Evolutionary conservation across 2,888 invertebrate species (phyloP), one percentile per base, ranked within the genome.

Genomic region (Drosophila testacea): DNA sequence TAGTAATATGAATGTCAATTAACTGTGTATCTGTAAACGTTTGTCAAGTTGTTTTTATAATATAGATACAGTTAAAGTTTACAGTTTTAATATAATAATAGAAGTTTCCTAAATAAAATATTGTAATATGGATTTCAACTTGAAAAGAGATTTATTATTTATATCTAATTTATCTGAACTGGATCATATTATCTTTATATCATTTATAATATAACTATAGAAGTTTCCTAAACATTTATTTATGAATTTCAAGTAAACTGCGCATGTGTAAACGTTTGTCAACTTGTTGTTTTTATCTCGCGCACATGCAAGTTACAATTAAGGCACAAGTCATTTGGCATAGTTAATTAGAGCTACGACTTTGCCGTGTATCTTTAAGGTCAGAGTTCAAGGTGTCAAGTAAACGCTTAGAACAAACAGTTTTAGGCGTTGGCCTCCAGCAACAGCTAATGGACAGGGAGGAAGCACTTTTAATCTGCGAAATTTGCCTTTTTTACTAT

Each of bases 331-430:
- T 32, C 77, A 77, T 51, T 73, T 61, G 66, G 73, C 74, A 74
- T 77, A 77, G 64, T 77, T 77, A 77, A 77, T 77, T 77, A 68
- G 52, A 65, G 64, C 60, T 51, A 30, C 36, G 57, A 70, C 65
- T 55, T 39, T 69, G 42, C 54, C 30, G 48, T 36, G 42, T 44
- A 39, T 16, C 48, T 47, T 27, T 36, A 57, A 77, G 70, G 70
- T 77, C 73, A 69, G n/a, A 69, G 77, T 71, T 77, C 68, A 77
- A 77, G 74, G 65, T 60, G 63, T 32, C 32, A 9, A 9, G 32
- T 30, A 36, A 69, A 22, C 44, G 36, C 44, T 52, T 39, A 51
- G 42, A 54, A 44, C 44, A 16, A 51, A 64, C 42, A 38, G 46
- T 63, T 68, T 73, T 63, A 66, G 76, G 68, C 77, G 76, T 72